phyloP scores from a whole-genome alignment of 2,888 invertebrate species.

The Nomada lathburiana region DNA sequence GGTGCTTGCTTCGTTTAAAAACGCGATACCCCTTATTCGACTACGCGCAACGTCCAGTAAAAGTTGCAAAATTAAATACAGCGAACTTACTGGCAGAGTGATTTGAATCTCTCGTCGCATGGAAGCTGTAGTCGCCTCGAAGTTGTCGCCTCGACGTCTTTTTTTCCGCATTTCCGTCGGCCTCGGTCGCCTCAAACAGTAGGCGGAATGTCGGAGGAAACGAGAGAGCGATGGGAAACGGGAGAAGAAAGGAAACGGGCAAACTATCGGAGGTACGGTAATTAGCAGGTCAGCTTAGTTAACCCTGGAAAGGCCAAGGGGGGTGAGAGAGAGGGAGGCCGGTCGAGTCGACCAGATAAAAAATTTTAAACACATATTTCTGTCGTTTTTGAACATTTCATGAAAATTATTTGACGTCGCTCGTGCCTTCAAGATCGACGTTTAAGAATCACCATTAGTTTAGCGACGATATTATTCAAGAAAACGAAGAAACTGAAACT shows the following conservation, averaged over 20 bases:
- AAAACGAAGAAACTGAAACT: too few relatives aligned
- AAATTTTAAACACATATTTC: too few relatives aligned
- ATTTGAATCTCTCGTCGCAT: background rate
- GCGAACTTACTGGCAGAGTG: background rate
- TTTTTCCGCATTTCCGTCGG: conserved; percentile 39
- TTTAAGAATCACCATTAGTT: too few relatives aligned
- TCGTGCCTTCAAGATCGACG: too few relatives aligned
- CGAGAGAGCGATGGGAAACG: conserved; percentile 37
- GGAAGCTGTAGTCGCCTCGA: conserved; percentile 1
- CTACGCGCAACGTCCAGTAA: background rate
- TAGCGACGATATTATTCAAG: too few relatives aligned
- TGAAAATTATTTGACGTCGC: too few relatives aligned
- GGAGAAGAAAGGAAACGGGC: conserved; percentile 48
- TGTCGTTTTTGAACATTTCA: too few relatives aligned
- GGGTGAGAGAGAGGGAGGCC: background rate
- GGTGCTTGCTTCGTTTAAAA: background rate
- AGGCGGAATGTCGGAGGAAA: conserved; percentile 42
- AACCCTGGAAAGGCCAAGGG: conserved; percentile 46
- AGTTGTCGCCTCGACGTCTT: conserved; percentile 5
- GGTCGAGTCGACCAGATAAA: too few relatives aligned
- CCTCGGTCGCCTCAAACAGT: conserved; percentile 27
- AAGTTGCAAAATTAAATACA: too few relatives aligned
- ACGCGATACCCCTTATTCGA: too few relatives aligned
- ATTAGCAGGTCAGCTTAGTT: conserved; percentile 67
- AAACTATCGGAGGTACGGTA: conserved; percentile 59